These are phyloP conservation scores for Rhinogobio ventralis DNA, from an alignment of 2,797 vertebrate species.

Conservation along the genomic window DNA sequence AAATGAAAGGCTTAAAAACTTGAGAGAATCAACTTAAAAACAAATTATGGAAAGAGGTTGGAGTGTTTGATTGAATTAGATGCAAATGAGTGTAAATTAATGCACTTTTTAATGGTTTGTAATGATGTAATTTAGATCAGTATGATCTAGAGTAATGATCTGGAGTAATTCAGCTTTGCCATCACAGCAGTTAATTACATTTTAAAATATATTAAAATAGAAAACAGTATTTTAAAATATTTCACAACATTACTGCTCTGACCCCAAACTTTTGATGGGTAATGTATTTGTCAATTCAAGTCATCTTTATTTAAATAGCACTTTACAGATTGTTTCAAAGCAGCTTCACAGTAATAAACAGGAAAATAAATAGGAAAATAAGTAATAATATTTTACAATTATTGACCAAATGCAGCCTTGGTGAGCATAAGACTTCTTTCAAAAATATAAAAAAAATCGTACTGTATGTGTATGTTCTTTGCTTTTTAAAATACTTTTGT, in stretches of 20 bases:
- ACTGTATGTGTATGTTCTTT: not conserved
- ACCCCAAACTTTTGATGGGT: too few species aligned
- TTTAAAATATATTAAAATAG: not conserved
- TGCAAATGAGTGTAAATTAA: not conserved
- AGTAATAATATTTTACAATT: not conserved
- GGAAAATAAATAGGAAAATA: too few species aligned
- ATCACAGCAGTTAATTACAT: not conserved
- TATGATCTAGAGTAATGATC: too few species aligned
- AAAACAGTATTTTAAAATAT: not conserved
- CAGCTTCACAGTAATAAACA: too few species aligned
- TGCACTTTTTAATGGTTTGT: not conserved
- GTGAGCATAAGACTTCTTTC: not conserved
- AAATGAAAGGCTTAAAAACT: not conserved
- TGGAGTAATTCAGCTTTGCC: not conserved
- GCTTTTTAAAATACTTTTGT: too few species aligned
- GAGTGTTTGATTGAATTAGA: not conserved
- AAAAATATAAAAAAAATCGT: not conserved
- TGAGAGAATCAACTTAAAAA: not conserved
- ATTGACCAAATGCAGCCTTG: not conserved
- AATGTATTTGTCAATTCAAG: too few species aligned
- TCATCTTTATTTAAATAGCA: too few species aligned
- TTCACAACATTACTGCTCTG: too few species aligned
- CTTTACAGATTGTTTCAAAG: too few species aligned
- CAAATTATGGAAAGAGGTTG: not conserved
- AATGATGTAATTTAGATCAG: not conserved